These are phyloP conservation scores for Aptenodytes patagonicus DNA, from an alignment of 2,113 vertebrate genomes.

Conservation along the genomic window DNA sequence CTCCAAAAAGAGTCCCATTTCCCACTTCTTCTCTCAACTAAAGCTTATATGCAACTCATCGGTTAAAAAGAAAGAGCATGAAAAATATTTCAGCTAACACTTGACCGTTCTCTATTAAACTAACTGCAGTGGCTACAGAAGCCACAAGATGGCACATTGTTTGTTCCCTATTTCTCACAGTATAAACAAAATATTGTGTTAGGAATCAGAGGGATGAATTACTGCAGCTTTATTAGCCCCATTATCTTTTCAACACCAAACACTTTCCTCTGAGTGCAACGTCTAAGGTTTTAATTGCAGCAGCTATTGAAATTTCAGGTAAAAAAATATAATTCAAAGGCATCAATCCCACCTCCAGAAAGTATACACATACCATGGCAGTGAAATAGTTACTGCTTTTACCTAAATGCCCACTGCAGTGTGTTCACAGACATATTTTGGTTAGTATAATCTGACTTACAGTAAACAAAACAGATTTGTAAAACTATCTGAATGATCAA, in stretches of 20 bases:
- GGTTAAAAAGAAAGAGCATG: not conserved
- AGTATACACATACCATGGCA: fast-evolving
- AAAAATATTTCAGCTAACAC: not conserved
- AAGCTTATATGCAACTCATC: not conserved
- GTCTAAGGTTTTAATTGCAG: not conserved
- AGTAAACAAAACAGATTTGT: not conserved
- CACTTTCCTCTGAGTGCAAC: not conserved
- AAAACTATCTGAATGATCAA: not conserved
- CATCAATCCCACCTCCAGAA: not conserved
- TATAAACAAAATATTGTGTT: not conserved
- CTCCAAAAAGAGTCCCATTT: not conserved
- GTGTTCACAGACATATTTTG: not conserved
- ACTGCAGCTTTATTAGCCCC: not conserved
- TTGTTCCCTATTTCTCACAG: not conserved
- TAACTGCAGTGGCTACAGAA: constrained; percentile 12
- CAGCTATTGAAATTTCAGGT: not conserved
- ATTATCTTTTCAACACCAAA: not conserved
- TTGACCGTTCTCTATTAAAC: not conserved
- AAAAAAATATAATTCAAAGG: not conserved
- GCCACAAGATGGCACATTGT: constrained; percentile 70
- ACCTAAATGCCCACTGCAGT: not conserved
- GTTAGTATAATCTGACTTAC: not conserved
- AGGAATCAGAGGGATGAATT: not conserved
- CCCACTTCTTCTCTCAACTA: not conserved
- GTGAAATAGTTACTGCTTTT: not conserved